Evolutionary conservation across 2,888 invertebrate species (phyloP).

Genomic region (Cataglyphis altisquamis): DNA sequence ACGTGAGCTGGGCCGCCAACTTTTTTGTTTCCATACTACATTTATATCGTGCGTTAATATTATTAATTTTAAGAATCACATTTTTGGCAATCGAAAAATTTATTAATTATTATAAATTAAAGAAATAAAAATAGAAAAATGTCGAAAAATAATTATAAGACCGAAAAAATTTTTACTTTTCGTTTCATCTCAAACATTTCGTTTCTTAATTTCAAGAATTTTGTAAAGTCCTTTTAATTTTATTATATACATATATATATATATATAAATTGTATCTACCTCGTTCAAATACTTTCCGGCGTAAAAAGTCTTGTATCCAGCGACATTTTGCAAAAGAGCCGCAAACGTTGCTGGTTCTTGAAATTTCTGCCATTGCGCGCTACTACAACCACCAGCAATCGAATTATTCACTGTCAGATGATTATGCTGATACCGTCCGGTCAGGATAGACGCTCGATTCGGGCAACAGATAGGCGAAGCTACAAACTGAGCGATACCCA

Average conservation of each 20-base stretch:
- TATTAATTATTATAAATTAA: neutral
- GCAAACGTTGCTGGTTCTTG: constrained; percentile 91
- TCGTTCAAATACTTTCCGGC: constrained; percentile 98
- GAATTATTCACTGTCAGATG: constrained; percentile 93
- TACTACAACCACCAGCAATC: constrained; percentile 92
- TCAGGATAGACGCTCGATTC: constrained; percentile 94
- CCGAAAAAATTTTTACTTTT: neutral
- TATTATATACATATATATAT: neutral
- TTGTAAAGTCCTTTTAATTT: neutral
- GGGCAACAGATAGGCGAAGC: constrained; percentile 96
- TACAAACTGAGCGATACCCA: constrained; percentile 89
- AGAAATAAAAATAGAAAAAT: neutral
- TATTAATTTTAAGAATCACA: neutral
- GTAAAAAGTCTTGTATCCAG: constrained; percentile 94
- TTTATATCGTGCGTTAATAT: constrained; percentile 7
- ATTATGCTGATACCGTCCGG: constrained; percentile 95
- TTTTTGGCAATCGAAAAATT: neutral
- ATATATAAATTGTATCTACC: constrained; percentile 86
- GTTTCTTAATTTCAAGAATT: neutral
- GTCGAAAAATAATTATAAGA: neutral
- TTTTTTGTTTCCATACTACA: constrained; percentile 89
- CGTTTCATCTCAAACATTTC: neutral
- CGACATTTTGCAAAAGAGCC: constrained; percentile 88
- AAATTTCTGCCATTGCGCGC: constrained; percentile 89
- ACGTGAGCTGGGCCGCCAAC: constrained; percentile 90